Conservation (phyloP, 2,113 vertebrate species). For the Siniperca chuatsi region DNA sequence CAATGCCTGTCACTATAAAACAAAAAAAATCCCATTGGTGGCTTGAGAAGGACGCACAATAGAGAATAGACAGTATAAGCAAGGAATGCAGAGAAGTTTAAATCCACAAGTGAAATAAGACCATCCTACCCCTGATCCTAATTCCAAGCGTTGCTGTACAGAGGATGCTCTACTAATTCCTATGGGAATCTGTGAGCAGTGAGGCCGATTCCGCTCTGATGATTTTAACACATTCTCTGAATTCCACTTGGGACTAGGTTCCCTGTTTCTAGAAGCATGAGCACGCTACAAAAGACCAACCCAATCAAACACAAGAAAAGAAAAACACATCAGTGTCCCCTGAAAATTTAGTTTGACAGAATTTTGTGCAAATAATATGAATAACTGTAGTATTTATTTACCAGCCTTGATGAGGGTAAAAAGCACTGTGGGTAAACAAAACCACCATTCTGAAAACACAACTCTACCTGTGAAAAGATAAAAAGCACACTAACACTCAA, state of each 20-base stretch:
- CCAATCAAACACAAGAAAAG: not conserved
- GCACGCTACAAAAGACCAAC: conserved; percentile 49
- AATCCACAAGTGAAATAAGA: conserved; percentile 35
- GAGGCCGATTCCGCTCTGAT: conserved; percentile 35
- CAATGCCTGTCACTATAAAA: not conserved
- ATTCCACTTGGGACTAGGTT: conserved; percentile 55
- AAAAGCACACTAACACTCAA: not conserved
- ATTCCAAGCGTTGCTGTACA: conserved; percentile 63
- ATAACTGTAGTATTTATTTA: conserved; percentile 75
- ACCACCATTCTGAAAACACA: conserved; percentile 41
- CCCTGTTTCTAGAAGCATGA: conserved; percentile 9
- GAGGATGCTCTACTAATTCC: conserved; percentile 61
- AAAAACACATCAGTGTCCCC: not conserved
- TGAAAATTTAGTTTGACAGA: not conserved
- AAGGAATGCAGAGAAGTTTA: conserved; percentile 56
- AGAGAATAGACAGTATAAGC: not conserved
- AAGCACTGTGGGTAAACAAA: conserved; percentile 81
- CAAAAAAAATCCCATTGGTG: not conserved
- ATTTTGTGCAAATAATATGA: not conserved
- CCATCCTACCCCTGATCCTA: conserved; percentile 73
- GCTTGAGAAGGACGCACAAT: not conserved
- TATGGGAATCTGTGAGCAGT: conserved; percentile 40
- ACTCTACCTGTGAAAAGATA: conserved; percentile 55
- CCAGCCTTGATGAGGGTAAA: conserved; percentile 71
- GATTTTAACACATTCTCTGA: conserved; percentile 60